Evolutionary conservation across 2,888 invertebrate genomes (phyloP).

Genomic region (Xestoiulus laeticollis): DNA sequence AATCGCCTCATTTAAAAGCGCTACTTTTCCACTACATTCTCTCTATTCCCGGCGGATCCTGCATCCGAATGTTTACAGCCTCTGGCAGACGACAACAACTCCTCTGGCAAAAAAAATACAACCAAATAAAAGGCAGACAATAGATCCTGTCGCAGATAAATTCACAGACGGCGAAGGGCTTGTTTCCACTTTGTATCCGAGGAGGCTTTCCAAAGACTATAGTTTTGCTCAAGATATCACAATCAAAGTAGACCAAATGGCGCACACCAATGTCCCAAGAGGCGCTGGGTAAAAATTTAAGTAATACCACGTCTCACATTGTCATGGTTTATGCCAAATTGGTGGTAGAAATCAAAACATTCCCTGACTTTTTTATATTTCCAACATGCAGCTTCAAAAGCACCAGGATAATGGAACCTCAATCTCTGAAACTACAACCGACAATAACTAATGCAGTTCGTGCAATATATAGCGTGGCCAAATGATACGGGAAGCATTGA

Average conservation of each 20-base stretch:
- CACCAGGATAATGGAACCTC: too few relatives aligned
- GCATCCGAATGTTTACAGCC: neutral
- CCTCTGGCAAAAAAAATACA: neutral
- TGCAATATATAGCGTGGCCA: neutral
- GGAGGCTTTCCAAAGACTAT: neutral
- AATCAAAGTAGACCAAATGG: neutral
- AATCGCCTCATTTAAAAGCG: neutral
- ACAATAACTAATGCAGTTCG: too few relatives aligned
- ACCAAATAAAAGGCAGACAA: slow-evolving; percentile 34
- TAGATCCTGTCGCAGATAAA: slow-evolving; percentile 43
- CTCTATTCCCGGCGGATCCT: neutral
- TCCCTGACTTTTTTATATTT: neutral
- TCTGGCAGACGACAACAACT: slow-evolving; percentile 3
- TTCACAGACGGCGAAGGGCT: neutral
- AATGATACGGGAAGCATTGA: neutral
- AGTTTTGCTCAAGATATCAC: neutral
- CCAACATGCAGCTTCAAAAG: too few relatives aligned
- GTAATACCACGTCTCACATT: neutral
- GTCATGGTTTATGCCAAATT: neutral
- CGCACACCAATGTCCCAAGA: neutral
- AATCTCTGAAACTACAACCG: too few relatives aligned
- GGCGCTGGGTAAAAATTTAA: neutral
- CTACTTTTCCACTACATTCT: neutral
- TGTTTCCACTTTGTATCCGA: neutral
- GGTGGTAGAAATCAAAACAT: neutral